phyloP scores from a whole-genome alignment of 2,888 invertebrate genomes.

The Cataglyphis altisquamis region DNA sequence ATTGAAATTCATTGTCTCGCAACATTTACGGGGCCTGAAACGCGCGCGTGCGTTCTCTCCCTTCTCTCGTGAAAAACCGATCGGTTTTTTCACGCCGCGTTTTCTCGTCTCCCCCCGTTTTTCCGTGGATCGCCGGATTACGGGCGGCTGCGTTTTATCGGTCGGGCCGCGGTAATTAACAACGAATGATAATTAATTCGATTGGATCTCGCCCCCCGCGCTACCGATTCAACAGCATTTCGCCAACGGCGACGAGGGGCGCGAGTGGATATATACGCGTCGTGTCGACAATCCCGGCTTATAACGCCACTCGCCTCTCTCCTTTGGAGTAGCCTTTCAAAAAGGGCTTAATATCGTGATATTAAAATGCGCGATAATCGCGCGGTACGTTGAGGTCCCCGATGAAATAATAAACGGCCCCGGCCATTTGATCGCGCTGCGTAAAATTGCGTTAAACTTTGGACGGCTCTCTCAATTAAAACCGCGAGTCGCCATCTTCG shows the following conservation, averaged over 20 bases:
- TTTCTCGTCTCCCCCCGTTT: conserved; percentile 20
- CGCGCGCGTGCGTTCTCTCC: conserved; percentile 41
- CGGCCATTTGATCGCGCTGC: conserved; percentile 36
- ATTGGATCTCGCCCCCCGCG: conserved; percentile 80
- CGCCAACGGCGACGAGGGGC: conserved; percentile 61
- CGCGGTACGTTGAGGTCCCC: conserved; percentile 34
- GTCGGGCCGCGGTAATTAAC: conserved; percentile 80
- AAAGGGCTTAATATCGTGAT: conserved; percentile 52
- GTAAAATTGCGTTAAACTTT: conserved; percentile 45
- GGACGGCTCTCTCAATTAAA: conserved; percentile 38
- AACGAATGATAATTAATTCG: conserved; percentile 82
- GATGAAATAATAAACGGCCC: conserved; percentile 50
- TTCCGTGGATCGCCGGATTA: conserved; percentile 48
- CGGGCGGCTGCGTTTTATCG: conserved; percentile 76
- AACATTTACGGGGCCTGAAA: conserved; percentile 60
- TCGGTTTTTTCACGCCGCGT: conserved; percentile 37
- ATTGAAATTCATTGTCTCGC: conserved; percentile 78
- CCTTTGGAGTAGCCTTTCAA: conserved; percentile 54
- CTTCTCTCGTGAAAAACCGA: conserved; percentile 26
- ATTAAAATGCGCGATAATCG: conserved; percentile 52
- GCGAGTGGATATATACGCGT: conserved; percentile 39
- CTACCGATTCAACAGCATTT: conserved; percentile 73
- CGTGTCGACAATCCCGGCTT: conserved; percentile 52
- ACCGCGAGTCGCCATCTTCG: conserved; percentile 21
- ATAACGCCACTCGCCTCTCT: conserved; percentile 48